Evolutionary conservation across 2,888 invertebrate genomes (phyloP).

Genomic region (Zeuzera pyrina): DNA sequence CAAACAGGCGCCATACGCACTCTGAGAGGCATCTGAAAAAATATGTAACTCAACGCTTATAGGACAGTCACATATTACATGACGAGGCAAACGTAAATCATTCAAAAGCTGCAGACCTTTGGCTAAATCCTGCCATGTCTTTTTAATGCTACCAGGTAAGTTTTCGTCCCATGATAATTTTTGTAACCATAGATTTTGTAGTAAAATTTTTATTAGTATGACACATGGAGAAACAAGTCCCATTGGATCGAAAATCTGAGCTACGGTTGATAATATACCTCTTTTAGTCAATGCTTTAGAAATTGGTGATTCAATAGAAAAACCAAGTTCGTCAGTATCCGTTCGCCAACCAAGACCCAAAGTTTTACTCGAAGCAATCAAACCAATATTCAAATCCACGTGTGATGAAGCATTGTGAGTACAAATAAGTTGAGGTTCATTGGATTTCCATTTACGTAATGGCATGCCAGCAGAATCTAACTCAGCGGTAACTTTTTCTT

Average conservation of each 20-base stretch:
- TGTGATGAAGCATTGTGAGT: constrained; percentile 5
- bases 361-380: constrained; percentile 8
- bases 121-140: too few relatives aligned
- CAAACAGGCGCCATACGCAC: constrained; percentile 21
- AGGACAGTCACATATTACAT: constrained; percentile 13
- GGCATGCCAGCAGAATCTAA: constrained; percentile 2
- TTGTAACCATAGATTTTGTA: constrained; percentile 19
- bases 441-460: constrained; percentile 5
- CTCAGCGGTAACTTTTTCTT: not conserved
- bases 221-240: constrained; percentile 18
- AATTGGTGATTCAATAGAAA: constrained; percentile 1
- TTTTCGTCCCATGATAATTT: constrained; percentile 20
- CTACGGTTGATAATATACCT: constrained; percentile 12
- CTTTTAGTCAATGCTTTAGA: constrained; percentile 13
- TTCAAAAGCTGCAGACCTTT: too few relatives aligned
- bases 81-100: constrained; percentile 19
- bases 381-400: constrained; percentile 11
- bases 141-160: constrained; percentile 1
- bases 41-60: constrained; percentile 17
- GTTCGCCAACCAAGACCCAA: constrained; percentile 15
- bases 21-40: constrained; percentile 22
- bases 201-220: constrained; percentile 15
- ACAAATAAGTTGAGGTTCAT: constrained; percentile 10
- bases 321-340: constrained; percentile 9
- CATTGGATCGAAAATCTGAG: constrained; percentile 20